Conservation (phyloP, 2,113 vertebrate genomes). For the Monopterus albus region DNA sequence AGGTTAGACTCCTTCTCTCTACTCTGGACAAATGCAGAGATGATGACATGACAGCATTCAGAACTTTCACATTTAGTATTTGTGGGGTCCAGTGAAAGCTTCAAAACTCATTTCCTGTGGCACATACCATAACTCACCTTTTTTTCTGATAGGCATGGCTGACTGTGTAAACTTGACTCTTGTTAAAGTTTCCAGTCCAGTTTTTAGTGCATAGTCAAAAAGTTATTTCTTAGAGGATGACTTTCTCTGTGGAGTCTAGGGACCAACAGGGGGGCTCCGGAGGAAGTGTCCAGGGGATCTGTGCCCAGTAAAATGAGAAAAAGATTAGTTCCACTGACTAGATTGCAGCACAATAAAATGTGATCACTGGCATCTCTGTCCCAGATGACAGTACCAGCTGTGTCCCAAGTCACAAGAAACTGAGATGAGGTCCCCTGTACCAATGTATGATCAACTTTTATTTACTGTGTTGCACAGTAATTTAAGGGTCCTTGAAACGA, state of each 20-base stretch:
- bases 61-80: neutral
- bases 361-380: no score
- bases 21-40: neutral
- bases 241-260: constrained; percentile 18
- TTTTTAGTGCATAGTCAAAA: constrained; percentile 44
- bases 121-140: constrained; percentile 72
- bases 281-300: neutral
- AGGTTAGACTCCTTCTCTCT: neutral
- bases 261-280: neutral
- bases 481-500: neutral
- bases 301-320: neutral
- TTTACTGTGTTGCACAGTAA: neutral
- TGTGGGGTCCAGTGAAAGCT: neutral
- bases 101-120: neutral
- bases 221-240: neutral
- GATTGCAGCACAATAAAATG: neutral
- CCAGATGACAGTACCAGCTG: neutral
- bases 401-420: neutral
- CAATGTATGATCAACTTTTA: neutral
- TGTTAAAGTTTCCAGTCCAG: constrained; percentile 12
- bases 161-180: constrained; percentile 37
- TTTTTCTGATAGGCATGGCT: constrained; percentile 80
- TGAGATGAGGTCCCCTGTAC: neutral
- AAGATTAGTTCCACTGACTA: neutral
- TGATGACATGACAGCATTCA: neutral